Base-by-base conservation (phyloP, 2,797 vertebrate species). In the Myripristis murdjan region DNA sequence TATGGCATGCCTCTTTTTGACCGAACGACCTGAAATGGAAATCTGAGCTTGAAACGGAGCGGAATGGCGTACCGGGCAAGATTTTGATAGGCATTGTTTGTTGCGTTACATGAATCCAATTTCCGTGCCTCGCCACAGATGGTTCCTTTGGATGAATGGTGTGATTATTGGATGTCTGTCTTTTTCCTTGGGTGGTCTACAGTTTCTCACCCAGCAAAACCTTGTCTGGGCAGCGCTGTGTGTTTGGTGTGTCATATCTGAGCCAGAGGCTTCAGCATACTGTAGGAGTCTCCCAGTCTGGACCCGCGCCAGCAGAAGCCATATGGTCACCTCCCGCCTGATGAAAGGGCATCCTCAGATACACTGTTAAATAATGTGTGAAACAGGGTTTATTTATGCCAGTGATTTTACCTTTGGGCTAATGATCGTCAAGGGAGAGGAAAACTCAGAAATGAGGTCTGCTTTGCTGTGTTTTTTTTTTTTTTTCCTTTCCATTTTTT, bases 231-330 rank as follows among this genome's bases (percentile, higher is more conserved):
- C 35, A 37, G 12, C 12, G 35, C n/a, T 46, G 37, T 48, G 37
- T 48, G 64, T 57, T 57, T 57, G 37, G 43, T 20, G 11, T 64
- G 6, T 18, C 31, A 35, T n/a, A n/a, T 8, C 53, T 16, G 49
- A n/a, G 26, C 52, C 39, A 20, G 52, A 66, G 33, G 18, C 28
- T 2, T 33, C 18, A 22, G 7, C 18, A 28, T n/a, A n/a, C n/a
- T n/a, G n/a, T 5, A 22, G 24, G 11, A 20, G 20, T 15, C 20
- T 41, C 43, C 9, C 26, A 28, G 18, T 33, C 20, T 39, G 22
- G 64, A 16, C 9, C 31, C 12, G 2, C 23, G 49, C 54, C 44
- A 35, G n/a, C 14, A 18, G 43, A 9, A 11, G 49, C 31, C 64
- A 49, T 58, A 39, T 58, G 54, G 64, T n/a, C 1, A 12, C 22